phyloP scores from a whole-genome alignment of 1,140 invertebrate species.

The Wiebesia pumilae region DNA sequence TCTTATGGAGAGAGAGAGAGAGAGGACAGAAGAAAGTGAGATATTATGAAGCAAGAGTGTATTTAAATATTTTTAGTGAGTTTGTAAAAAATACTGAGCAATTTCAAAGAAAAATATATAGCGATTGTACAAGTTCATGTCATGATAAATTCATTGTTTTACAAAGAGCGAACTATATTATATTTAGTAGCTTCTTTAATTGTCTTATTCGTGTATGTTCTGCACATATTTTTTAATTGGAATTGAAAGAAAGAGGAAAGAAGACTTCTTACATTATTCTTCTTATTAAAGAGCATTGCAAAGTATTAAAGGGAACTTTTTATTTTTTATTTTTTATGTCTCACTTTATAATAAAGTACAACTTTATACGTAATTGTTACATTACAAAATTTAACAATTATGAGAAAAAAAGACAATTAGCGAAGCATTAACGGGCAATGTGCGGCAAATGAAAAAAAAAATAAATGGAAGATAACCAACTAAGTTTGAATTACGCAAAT shows the following conservation, averaged over 20 bases:
- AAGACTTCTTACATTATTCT: background rate
- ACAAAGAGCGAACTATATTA: slow-evolving; percentile 5
- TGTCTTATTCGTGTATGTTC: slow-evolving; percentile 20
- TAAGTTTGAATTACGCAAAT: slow-evolving; percentile 22
- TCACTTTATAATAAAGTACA: background rate
- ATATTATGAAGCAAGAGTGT: background rate
- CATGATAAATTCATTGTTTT: slow-evolving; percentile 37
- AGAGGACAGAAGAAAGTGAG: background rate
- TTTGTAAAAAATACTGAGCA: slow-evolving; percentile 25
- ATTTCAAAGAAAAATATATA: slow-evolving; percentile 37
- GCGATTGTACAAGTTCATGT: slow-evolving; percentile 4
- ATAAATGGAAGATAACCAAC: background rate
- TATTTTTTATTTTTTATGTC: slow-evolving; percentile 7
- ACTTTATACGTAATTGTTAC: slow-evolving; percentile 21
- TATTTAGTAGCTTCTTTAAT: slow-evolving; percentile 46
- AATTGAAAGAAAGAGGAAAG: background rate
- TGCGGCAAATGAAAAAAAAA: background rate
- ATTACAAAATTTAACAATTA: too few species aligned
- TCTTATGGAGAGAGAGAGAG: slow-evolving; percentile 23
- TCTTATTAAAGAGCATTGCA: background rate
- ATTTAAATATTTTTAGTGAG: slow-evolving; percentile 8
- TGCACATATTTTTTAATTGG: background rate
- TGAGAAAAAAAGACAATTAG: slow-evolving; percentile 23
- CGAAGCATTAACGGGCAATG: background rate
- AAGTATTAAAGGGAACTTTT: slow-evolving; percentile 34